Evolutionary conservation across 2,797 vertebrate species (phyloP).

Genomic region (Dermochelys coriacea): DNA sequence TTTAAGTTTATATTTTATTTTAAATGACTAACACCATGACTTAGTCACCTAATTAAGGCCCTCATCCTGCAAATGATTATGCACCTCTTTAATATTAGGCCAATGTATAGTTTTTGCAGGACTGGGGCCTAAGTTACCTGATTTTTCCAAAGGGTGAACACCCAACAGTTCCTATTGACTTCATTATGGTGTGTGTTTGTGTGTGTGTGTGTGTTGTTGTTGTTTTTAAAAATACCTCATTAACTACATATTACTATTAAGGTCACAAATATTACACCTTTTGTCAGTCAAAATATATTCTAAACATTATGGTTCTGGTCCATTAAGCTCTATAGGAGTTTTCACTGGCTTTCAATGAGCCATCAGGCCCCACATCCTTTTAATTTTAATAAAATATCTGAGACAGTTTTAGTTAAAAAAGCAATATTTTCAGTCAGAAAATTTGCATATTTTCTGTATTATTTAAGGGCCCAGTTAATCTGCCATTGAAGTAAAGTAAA

Average conservation of each 20-base stretch:
- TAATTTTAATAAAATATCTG: not conserved
- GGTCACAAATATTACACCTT: not conserved
- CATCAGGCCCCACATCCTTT: accelerated
- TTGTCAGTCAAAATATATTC: not conserved
- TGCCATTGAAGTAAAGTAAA: not conserved
- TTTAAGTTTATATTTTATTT: not conserved
- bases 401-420: not conserved
- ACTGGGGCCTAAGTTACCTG: not conserved
- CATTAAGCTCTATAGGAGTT: not conserved
- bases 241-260: not conserved
- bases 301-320: not conserved
- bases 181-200: too few relatives aligned
- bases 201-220: not conserved
- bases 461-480: not conserved
- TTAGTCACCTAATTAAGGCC: too few relatives aligned
- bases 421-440: not conserved
- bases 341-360: not conserved
- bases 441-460: not conserved
- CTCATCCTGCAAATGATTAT: not conserved
- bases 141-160: not conserved
- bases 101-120: not conserved
- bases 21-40: not conserved
- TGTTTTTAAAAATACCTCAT: not conserved
- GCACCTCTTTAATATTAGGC: not conserved
- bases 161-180: not conserved